These are phyloP conservation scores for Atractosteus spatula DNA, from an alignment of 2,113 vertebrate genomes.

Conservation along the genomic window DNA sequence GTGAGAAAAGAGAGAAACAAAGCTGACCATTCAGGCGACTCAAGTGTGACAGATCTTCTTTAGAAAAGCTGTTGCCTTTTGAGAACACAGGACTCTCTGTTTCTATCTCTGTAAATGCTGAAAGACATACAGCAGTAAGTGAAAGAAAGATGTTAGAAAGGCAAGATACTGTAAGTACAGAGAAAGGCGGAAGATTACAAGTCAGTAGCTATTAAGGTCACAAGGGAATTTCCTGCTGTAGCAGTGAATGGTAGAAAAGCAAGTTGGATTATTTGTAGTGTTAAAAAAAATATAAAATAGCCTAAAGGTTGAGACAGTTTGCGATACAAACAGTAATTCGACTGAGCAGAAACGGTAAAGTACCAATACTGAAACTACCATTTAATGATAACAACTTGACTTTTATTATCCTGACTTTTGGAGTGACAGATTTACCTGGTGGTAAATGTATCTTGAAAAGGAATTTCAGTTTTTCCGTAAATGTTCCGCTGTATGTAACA, in stretches of 20 bases:
- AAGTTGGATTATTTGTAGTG: too few relatives aligned
- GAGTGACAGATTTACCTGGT: constrained; percentile 72
- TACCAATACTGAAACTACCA: too few relatives aligned
- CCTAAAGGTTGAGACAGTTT: too few relatives aligned
- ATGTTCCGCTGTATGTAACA: constrained; percentile 82
- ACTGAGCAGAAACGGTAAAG: too few relatives aligned
- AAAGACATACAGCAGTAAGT: constrained; percentile 24
- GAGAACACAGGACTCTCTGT: constrained; percentile 68
- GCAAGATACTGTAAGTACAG: not conserved
- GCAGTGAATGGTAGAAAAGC: too few relatives aligned
- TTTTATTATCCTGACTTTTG: too few relatives aligned
- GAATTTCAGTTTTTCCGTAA: constrained; percentile 93
- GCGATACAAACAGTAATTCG: too few relatives aligned
- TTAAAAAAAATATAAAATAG: too few relatives aligned
- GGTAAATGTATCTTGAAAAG: constrained; percentile 95
- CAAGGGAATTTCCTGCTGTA: too few relatives aligned
- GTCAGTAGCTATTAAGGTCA: too few relatives aligned
- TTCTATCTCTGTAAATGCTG: constrained; percentile 80
- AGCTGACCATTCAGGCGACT: constrained; percentile 81
- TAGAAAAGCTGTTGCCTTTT: constrained; percentile 74
- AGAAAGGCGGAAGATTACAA: too few relatives aligned
- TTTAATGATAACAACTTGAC: too few relatives aligned
- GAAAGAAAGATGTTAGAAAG: constrained; percentile 4
- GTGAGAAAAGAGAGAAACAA: constrained; percentile 9
- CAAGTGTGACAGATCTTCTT: constrained; percentile 83